These are phyloP conservation scores for Cataglyphis livida DNA, from an alignment of 2,888 invertebrate species.

Conservation along the genomic window DNA sequence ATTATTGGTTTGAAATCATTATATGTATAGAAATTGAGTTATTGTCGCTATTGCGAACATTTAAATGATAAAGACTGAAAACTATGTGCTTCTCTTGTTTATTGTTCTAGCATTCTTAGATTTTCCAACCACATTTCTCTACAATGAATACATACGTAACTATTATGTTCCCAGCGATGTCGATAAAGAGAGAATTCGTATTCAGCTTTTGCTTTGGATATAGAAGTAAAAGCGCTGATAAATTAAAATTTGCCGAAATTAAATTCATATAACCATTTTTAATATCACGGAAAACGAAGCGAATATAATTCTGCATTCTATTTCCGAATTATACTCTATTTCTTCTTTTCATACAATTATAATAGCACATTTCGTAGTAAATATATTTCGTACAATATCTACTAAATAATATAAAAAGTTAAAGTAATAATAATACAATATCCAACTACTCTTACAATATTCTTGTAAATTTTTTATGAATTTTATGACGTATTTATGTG, in stretches of 20 bases:
- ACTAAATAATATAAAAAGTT: not conserved
- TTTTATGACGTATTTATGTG: not conserved
- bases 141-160: not conserved
- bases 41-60: not conserved
- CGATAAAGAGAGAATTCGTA: constrained; percentile 37
- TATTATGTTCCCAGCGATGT: constrained; percentile 1
- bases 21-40: not conserved
- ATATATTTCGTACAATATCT: constrained; percentile 25
- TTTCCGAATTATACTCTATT: not conserved
- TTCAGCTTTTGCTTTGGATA: constrained; percentile 12
- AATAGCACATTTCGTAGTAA: constrained; percentile 3
- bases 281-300: constrained; percentile 7
- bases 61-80: not conserved
- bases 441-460: not conserved
- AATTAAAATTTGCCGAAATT: constrained; percentile 32
- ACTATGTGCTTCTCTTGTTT: not conserved
- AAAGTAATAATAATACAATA: constrained; percentile 2
- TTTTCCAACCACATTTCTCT: constrained; percentile 5
- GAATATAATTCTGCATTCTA: constrained; percentile 29
- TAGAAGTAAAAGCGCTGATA: constrained; percentile 21
- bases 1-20: not conserved
- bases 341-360: constrained; percentile 12
- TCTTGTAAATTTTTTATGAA: not conserved
- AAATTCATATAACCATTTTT: constrained; percentile 26
- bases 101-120: not conserved